Evolutionary conservation across 2,113 vertebrate species (phyloP).

Genomic region (Rhabdornis inornatus): DNA sequence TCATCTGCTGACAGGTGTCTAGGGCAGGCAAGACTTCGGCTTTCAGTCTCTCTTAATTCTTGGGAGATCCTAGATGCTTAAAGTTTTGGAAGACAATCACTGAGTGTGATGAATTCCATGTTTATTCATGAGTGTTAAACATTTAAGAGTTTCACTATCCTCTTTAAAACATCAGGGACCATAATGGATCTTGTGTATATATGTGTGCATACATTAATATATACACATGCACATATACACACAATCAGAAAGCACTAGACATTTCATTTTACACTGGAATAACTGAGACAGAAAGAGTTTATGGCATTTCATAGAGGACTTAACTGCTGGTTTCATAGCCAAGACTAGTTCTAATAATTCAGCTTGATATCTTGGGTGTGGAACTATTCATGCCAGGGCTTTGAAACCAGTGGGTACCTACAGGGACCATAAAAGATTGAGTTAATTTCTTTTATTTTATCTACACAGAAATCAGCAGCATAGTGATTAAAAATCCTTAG

Average conservation of each 20-base stretch:
- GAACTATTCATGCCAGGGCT: background rate
- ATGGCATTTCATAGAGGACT: background rate
- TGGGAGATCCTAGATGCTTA: background rate
- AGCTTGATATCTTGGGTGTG: background rate
- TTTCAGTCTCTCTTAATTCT: background rate
- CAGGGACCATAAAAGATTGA: background rate
- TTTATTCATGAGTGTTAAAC: background rate
- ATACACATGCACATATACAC: fast-evolving
- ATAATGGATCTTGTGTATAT: fast-evolving
- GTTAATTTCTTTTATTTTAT: background rate
- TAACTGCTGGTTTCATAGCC: background rate
- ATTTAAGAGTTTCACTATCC: background rate
- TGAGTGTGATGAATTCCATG: background rate
- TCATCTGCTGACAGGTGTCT: background rate
- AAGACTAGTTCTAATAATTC: background rate
- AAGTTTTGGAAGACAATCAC: background rate
- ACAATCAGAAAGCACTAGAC: background rate
- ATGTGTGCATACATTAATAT: fast-evolving
- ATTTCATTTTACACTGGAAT: background rate
- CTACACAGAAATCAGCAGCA: background rate
- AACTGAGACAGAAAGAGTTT: background rate
- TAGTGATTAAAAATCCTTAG: background rate
- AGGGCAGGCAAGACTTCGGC: background rate
- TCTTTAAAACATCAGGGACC: background rate
- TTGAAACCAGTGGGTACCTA: background rate